Conservation (phyloP, 1,140 invertebrate genomes). For the Eupristina koningsbergeri region DNA sequence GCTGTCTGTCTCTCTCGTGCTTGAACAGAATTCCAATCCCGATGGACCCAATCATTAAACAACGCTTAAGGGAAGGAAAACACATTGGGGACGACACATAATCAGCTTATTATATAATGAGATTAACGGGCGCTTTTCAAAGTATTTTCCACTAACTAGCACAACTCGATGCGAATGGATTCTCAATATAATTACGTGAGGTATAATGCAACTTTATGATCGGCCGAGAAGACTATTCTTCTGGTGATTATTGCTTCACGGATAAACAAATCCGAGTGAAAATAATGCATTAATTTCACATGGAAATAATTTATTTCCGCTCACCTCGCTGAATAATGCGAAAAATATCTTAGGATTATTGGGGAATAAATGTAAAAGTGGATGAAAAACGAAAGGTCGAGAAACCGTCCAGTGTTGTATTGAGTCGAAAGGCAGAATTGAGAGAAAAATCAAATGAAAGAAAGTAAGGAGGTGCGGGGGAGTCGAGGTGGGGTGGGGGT, state of each 20-base stretch:
- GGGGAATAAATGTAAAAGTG: neutral
- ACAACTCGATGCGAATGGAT: neutral
- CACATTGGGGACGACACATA: neutral
- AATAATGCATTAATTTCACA: neutral
- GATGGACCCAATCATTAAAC: constrained; percentile 12
- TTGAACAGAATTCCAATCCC: neutral
- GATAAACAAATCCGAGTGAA: neutral
- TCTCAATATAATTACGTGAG: too few relatives aligned
- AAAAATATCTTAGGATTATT: neutral
- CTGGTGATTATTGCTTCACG: too few relatives aligned
- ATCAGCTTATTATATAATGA: constrained; percentile 24
- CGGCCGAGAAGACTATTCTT: neutral
- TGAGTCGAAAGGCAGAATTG: constrained; percentile 18
- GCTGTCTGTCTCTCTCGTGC: neutral
- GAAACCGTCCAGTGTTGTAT: neutral
- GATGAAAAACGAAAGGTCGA: neutral
- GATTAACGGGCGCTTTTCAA: neutral
- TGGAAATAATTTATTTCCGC: neutral
- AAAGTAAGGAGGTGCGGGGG: too few relatives aligned
- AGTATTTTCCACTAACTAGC: neutral
- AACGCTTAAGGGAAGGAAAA: neutral
- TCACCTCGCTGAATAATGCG: neutral
- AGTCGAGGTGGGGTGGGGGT: too few relatives aligned
- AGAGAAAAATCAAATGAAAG: constrained; percentile 37
- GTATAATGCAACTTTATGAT: too few relatives aligned